Conservation (phyloP, 2,113 vertebrate genomes). For the Rhinolophus sinicus region DNA sequence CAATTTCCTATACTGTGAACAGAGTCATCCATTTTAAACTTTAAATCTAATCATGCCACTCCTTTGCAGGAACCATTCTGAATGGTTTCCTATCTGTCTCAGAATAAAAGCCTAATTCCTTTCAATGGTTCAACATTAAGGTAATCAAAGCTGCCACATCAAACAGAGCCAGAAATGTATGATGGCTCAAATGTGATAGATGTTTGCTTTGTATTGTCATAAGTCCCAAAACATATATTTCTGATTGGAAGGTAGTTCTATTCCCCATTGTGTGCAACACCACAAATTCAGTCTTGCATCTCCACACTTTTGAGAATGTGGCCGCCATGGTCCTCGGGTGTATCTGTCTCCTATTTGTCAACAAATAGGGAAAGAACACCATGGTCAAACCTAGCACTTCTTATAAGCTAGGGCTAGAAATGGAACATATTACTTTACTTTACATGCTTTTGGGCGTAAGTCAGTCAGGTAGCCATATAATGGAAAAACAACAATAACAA, state of each 20-base stretch:
- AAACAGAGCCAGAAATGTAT: background rate
- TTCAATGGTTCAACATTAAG: background rate
- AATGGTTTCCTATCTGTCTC: background rate
- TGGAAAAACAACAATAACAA: background rate
- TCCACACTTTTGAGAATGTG: background rate
- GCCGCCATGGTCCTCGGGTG: background rate
- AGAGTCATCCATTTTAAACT: background rate
- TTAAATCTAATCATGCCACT: background rate
- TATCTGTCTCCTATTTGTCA: background rate
- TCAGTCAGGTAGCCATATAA: background rate
- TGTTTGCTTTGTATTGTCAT: background rate
- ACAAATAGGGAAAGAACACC: background rate
- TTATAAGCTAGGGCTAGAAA: background rate
- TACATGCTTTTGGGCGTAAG: background rate
- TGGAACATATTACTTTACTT: background rate
- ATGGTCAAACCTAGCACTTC: background rate
- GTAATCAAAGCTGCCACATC: background rate
- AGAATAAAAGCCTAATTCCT: background rate
- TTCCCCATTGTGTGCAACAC: background rate
- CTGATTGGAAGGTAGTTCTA: background rate
- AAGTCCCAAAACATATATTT: background rate
- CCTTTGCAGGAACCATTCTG: background rate
- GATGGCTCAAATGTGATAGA: background rate
- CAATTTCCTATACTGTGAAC: background rate
- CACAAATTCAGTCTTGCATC: background rate